Evolutionary conservation across 2,888 invertebrate genomes (phyloP), one percentile per base, ranked within the genome.

Genomic region (Cheilosia vulpina): DNA sequence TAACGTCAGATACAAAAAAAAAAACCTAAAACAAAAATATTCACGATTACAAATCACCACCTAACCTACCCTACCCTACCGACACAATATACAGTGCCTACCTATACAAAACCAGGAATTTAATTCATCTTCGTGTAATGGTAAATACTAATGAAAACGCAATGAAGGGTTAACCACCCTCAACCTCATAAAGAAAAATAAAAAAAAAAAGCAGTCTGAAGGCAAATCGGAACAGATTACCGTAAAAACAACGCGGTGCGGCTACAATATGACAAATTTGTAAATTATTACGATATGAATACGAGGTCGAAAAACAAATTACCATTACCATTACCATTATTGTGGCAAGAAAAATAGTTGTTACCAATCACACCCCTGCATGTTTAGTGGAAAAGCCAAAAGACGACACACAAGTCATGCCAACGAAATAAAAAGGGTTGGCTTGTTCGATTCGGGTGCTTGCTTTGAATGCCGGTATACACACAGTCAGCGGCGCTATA

Each of bases 261-360:
- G 80, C 77, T 60, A 75, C 66, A 81, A 81, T 77, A 80, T 85
- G 81, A 85, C 77, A 85, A 85, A 81, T 85, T 85, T 76, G 24
- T 81, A 85, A 85, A 77, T 77, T 84, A 84, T 79, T 79, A 60
- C 65, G 65, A 73, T 84, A 79, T 71, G 84, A 75, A 79, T 81
- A 85, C 71, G 76, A 85, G 77, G 81, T 77, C 81, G 72, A 77
- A 71, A 66, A 72, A 77, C 76, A 85, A 81, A 85, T 80, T 80
- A 80, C 80, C 76, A 81, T 85, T 85, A 84, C 68, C 78, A 83
- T 83, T 75, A 77, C 66, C 83, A 68, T 85, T 85, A 85, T 68
- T 81, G 85, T 77, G 85, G 81, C 80, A 80, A 68, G 71, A 66
- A 76, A 80, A 85, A 85, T 80, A 85, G 85, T 85, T 85, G 81